These are phyloP conservation scores for Tricholauxania praeusta DNA, from an alignment of 2,888 invertebrate species.

Conservation along the genomic window DNA sequence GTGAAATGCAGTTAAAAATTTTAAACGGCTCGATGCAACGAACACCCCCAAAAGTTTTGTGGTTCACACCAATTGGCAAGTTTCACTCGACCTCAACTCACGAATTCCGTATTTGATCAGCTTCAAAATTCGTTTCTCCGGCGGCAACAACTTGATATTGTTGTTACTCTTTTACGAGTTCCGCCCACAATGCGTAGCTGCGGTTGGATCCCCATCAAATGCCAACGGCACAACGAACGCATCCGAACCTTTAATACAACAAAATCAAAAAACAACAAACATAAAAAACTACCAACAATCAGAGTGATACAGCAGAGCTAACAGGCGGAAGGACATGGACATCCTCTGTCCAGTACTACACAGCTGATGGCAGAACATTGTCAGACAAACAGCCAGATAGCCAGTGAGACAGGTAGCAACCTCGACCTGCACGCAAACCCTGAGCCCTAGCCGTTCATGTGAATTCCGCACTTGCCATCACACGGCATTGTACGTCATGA, in stretches of 20 bases:
- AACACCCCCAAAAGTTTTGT: conserved; percentile 2
- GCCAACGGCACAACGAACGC: conserved; percentile 5
- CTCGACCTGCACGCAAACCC: conserved; percentile 16
- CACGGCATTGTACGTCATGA: conserved; percentile 10
- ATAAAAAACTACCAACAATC: background rate
- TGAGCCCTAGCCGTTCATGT: conserved; percentile 6
- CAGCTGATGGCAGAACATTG: background rate
- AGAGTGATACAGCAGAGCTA: background rate
- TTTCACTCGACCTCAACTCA: conserved; percentile 15
- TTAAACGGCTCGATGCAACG: background rate
- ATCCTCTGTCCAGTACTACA: background rate
- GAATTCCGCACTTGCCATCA: background rate
- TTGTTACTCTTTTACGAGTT: conserved; percentile 57
- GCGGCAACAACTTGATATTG: conserved; percentile 52
- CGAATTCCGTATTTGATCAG: conserved; percentile 19
- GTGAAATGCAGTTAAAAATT: background rate
- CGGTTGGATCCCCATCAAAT: conserved; percentile 24
- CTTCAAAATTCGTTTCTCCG: conserved; percentile 49
- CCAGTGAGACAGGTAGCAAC: conserved; percentile 12
- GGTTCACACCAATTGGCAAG: conserved; percentile 25
- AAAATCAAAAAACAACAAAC: conserved; percentile 2
- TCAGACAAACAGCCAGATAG: background rate
- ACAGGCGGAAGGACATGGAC: background rate
- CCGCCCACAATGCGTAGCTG: conserved; percentile 50
- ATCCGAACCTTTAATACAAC: conserved; percentile 8